These are phyloP conservation scores for Pomatorhinus ruficollis DNA, from an alignment of 2,113 vertebrate species.

Conservation along the genomic window DNA sequence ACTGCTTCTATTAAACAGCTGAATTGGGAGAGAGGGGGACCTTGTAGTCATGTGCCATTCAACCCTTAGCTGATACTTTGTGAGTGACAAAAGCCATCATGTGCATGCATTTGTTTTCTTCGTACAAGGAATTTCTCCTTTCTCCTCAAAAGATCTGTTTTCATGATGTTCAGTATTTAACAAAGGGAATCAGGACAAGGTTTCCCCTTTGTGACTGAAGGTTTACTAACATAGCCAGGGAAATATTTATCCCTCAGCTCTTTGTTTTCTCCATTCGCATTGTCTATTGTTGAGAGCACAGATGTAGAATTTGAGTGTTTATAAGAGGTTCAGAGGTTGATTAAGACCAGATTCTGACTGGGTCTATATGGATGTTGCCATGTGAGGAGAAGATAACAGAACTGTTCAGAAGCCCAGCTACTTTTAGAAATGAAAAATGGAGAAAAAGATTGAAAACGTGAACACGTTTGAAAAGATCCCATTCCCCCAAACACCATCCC, in stretches of 20 bases:
- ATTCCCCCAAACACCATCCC: background rate
- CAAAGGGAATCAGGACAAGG: background rate
- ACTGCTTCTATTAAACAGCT: background rate
- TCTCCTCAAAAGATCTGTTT: background rate
- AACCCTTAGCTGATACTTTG: background rate
- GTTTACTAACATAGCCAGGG: background rate
- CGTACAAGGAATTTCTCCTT: background rate
- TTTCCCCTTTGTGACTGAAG: background rate
- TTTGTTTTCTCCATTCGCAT: background rate
- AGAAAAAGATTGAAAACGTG: background rate
- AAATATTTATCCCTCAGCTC: background rate
- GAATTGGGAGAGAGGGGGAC: background rate
- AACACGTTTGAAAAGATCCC: background rate
- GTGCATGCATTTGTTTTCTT: background rate
- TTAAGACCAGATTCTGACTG: background rate
- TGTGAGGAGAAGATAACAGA: background rate
- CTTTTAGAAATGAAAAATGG: background rate
- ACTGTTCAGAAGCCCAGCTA: background rate
- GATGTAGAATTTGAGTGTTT: background rate
- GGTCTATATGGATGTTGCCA: rapidly evolving
- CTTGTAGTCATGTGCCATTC: background rate
- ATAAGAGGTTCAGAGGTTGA: background rate
- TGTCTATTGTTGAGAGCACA: background rate
- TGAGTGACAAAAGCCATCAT: background rate
- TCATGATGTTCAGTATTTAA: background rate